A percentile compares a stretch with the other conserved stretches of the same genome.
These are phyloP conservation scores for Melanotaenia pygmaea DNA, from an alignment of 2,797 vertebrate genomes.

Conservation along the genomic window DNA sequence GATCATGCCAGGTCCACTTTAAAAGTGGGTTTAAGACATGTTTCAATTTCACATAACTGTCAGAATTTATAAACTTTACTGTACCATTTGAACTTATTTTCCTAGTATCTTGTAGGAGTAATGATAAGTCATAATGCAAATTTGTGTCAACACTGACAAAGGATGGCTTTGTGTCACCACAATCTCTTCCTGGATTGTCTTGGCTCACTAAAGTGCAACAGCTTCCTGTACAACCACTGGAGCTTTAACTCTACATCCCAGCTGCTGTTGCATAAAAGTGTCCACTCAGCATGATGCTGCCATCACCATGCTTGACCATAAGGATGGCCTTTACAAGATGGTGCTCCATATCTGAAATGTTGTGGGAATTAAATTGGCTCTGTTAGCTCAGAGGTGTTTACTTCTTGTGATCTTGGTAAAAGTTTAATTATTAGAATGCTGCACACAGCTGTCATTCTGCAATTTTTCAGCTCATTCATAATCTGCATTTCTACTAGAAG, in stretches of 20 bases:
- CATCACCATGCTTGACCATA: not conserved
- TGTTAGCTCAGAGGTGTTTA: too few relatives aligned
- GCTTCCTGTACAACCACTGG: constrained; percentile 37
- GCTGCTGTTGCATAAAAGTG: not conserved
- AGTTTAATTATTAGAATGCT: not conserved
- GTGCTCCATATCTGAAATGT: not conserved
- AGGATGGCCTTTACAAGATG: not conserved
- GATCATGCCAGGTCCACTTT: too few relatives aligned
- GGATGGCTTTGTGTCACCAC: not conserved
- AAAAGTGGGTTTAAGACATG: not conserved
- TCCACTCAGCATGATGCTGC: not conserved
- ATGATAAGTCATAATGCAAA: constrained; percentile 2
- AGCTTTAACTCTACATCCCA: not conserved
- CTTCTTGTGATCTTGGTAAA: too few relatives aligned
- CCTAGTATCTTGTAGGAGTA: not conserved
- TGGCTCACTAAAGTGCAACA: constrained; percentile 26
- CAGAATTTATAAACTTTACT: not conserved
- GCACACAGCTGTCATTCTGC: not conserved
- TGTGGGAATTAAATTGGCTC: not conserved
- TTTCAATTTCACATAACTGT: not conserved
- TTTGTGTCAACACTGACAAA: constrained; percentile 18
- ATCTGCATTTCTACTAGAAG: not conserved
- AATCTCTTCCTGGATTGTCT: constrained; percentile 38
- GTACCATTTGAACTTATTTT: not conserved
- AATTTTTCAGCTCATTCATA: not conserved